Conservation (phyloP, 1,140 invertebrate species). For the Brevipalpus yothersi region DNA sequence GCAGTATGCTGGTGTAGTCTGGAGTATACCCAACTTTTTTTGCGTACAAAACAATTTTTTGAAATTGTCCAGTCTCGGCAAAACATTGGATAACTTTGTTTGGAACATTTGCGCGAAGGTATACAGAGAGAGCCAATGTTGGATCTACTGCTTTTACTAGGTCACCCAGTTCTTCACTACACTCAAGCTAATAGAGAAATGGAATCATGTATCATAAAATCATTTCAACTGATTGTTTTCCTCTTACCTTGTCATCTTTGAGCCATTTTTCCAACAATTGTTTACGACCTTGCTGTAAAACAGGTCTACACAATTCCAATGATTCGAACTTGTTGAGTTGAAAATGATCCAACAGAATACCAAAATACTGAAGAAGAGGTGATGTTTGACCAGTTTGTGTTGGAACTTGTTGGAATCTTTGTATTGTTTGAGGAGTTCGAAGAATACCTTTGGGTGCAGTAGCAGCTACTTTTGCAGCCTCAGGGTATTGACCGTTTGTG, state of each 20-base stretch:
- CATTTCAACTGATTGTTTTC: neutral
- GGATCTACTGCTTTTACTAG: constrained; percentile 85
- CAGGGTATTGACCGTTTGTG: constrained; percentile 65
- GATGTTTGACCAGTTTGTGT: constrained; percentile 63
- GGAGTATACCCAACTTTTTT: constrained; percentile 98
- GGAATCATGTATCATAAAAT: too few relatives aligned
- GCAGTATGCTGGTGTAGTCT: constrained; percentile 84
- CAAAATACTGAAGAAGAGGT: constrained; percentile 91
- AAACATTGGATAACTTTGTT: constrained; percentile 98
- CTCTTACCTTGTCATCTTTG: constrained; percentile 69
- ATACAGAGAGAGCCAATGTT: constrained; percentile 85
- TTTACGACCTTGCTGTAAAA: constrained; percentile 70
- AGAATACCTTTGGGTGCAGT: constrained; percentile 93
- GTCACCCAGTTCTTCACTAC: constrained; percentile 93
- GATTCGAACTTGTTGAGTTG: constrained; percentile 92
- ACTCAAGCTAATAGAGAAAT: constrained; percentile 38
- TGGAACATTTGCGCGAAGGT: constrained; percentile 88
- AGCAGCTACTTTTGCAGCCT: constrained; percentile 94
- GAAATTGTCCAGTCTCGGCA: constrained; percentile 96
- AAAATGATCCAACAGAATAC: constrained; percentile 86
- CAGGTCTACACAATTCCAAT: constrained; percentile 81
- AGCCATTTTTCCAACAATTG: constrained; percentile 96
- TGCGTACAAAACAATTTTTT: constrained; percentile 97
- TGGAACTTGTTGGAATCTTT: constrained; percentile 89
- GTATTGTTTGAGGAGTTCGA: constrained; percentile 87